Evolutionary conservation across 2,888 invertebrate species (phyloP).

Genomic region (Cerastis rubricosa): DNA sequence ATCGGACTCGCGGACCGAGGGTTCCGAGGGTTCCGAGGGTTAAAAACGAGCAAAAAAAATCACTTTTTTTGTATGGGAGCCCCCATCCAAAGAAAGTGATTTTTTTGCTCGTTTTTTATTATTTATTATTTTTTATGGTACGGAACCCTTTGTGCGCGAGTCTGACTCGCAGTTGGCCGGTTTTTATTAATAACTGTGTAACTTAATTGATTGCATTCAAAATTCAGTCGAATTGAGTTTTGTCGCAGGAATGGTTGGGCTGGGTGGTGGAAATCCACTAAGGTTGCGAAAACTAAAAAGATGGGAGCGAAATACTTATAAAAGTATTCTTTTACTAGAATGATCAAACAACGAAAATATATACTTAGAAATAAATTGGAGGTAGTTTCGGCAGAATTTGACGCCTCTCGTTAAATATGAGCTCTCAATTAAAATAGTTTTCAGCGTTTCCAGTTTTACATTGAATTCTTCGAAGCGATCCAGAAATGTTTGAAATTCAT

Average conservation of each 20-base stretch:
- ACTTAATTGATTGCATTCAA: constrained; percentile 27
- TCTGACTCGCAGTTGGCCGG: too few species aligned
- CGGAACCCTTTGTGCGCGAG: too few species aligned
- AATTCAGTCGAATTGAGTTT: constrained; percentile 7
- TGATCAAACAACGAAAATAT: constrained; percentile 23
- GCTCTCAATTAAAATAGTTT: constrained; percentile 61
- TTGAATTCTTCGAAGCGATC: constrained; percentile 15
- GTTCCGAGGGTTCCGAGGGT: too few species aligned
- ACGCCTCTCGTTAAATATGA: constrained; percentile 47
- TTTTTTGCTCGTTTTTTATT: too few species aligned
- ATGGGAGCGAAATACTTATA: not conserved
- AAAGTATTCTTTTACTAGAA: constrained; percentile 1
- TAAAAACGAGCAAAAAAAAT: too few species aligned
- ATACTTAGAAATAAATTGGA: constrained; percentile 12
- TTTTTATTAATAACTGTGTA: not conserved
- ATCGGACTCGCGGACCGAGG: too few species aligned
- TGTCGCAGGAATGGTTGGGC: constrained; percentile 10
- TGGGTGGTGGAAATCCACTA: constrained; percentile 13
- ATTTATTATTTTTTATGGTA: too few species aligned
- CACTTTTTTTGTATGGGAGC: too few species aligned
- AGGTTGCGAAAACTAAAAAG: not conserved
- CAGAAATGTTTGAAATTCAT: constrained; percentile 44
- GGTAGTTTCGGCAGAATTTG: constrained; percentile 37
- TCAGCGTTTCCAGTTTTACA: constrained; percentile 30
- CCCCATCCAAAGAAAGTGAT: too few species aligned